Evolutionary conservation across 2,797 vertebrate genomes (phyloP), one percentile per base, ranked within the genome.

Genomic region (Sebastes matsubarae): DNA sequence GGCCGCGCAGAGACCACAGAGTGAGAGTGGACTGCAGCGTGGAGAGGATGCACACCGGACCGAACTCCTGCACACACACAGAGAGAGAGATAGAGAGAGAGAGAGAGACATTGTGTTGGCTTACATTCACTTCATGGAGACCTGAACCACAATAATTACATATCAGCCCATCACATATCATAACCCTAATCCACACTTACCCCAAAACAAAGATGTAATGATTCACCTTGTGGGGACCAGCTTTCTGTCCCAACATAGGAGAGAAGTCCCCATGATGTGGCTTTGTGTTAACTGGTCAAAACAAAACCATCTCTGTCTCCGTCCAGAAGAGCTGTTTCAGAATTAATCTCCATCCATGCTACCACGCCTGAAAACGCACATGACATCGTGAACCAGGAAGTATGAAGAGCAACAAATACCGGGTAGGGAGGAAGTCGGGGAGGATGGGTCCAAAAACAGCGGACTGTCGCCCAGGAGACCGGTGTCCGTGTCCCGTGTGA

Each of bases 11-110:
- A 0, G 98, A 97, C 97, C 98, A 99, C 7, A 99, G 97, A 0
- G 98, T 99, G 42, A 99, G 96, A 1, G 96, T 97, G 92, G 98
- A 98, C 96, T 99, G 98, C 86, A 99, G 95, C 5, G 97, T 98
- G 92, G 98, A 97, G 16, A 99, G 95, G 83, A 97, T 86, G 1
- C 97, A 96, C 81, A 99, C 97, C 18, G 96, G 94, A 1, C 94
- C 96, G 64, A 99, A 99, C 90, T 92, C 91, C 94, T 94, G 81
- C 24, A 36, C 11, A 70, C 0, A 55, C 3, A 38, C 12, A 36
- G 36, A 36, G 2, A 36, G 34, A 36, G 34, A 36, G 34, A 36
- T 11, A 36, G 34, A 36, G 36, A 36, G 34, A 36, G 34, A 36
- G 34, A 36, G 34, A 36, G 36, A 38, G 36, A 13, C 16, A n/a